These are phyloP conservation scores for Aix galericulata DNA, from an alignment of 2,113 vertebrate species.

Conservation along the genomic window DNA sequence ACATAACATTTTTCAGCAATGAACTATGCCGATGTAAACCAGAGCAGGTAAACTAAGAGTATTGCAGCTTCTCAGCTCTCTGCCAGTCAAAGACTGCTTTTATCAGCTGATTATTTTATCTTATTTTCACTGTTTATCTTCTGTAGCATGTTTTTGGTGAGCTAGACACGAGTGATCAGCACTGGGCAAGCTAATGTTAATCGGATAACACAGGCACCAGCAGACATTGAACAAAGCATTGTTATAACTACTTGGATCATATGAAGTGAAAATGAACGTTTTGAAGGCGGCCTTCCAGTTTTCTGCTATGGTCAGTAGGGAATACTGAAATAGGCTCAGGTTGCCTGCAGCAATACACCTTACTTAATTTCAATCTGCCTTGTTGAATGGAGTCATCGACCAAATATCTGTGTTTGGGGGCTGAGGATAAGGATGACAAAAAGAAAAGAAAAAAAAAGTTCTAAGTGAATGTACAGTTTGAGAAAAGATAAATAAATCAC, in stretches of 20 bases:
- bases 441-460: not conserved
- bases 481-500: not conserved
- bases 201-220: not conserved
- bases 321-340: conserved; percentile 11
- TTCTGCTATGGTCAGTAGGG: conserved; percentile 8
- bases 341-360: not conserved
- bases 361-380: conserved; percentile 21
- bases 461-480: not conserved
- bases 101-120: not conserved
- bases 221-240: not conserved
- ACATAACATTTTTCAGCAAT: not conserved
- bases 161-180: not conserved
- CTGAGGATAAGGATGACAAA: not conserved
- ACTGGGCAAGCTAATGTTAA: not conserved
- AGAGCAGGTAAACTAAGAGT: not conserved
- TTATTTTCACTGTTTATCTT: not conserved
- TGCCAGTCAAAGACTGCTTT: not conserved
- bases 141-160: not conserved
- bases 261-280: not conserved
- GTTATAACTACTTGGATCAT: not conserved
- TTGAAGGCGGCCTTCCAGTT: not conserved
- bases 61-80: fast-evolving
- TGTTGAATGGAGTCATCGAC: not conserved
- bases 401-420: not conserved
- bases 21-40: not conserved